phyloP scores from a whole-genome alignment of 2,797 vertebrate genomes.

The Zalophus californianus region DNA sequence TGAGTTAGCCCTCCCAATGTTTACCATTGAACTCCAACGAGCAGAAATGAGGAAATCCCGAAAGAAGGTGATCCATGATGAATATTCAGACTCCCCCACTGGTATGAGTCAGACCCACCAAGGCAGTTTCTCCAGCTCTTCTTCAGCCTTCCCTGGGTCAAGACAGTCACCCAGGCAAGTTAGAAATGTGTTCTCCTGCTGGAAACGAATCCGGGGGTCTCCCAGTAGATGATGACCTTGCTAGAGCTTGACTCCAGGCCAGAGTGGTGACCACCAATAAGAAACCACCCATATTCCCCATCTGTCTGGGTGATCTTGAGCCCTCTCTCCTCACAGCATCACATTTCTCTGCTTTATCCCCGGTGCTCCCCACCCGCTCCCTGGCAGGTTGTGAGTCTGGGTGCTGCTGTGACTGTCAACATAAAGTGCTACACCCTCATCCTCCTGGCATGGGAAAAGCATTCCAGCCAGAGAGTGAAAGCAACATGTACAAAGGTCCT shows the following conservation, averaged over 20 bases:
- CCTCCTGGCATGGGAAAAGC: background rate
- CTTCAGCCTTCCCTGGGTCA: background rate
- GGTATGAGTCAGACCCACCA: too few relatives aligned
- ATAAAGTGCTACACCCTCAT: background rate
- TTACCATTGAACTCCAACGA: background rate
- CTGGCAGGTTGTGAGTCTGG: background rate
- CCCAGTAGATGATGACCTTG: background rate
- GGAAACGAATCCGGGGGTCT: background rate
- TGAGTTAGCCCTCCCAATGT: background rate
- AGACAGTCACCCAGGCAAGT: background rate
- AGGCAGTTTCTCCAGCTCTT: background rate
- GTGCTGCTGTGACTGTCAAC: background rate
- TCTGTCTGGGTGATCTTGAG: background rate
- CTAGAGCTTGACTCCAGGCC: background rate
- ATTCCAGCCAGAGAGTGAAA: background rate
- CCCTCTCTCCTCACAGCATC: background rate
- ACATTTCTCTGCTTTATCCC: background rate
- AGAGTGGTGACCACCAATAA: background rate
- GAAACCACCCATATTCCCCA: background rate
- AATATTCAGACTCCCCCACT: rapidly evolving
- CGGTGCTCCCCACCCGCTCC: background rate
- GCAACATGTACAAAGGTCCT: background rate
- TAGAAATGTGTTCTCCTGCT: background rate
- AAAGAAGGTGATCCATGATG: too few relatives aligned
- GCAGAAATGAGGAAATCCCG: background rate